Conservation (phyloP, 2,113 vertebrate species). For the Struthidea cinerea region DNA sequence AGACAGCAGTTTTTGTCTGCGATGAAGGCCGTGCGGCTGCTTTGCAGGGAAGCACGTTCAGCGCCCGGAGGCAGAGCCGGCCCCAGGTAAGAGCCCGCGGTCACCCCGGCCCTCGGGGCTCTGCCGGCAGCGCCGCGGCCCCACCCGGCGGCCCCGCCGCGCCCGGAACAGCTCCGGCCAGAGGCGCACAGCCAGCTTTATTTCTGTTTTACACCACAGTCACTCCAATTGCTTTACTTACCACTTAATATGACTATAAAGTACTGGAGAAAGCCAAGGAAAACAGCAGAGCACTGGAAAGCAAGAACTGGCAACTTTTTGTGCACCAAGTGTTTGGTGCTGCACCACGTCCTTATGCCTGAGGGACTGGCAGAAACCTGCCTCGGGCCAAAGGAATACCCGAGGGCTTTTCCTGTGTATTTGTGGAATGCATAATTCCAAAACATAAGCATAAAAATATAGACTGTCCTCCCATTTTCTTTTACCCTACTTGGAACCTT, state of each 20-base stretch:
- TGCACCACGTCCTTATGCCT: not conserved
- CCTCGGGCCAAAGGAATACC: not conserved
- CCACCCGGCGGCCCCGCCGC: not conserved
- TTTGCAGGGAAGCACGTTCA: accelerated
- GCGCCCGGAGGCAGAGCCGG: not conserved
- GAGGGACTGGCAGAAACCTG: not conserved
- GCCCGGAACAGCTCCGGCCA: not conserved
- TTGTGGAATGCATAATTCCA: not conserved
- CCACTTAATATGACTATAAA: too few relatives aligned
- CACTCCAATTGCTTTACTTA: not conserved
- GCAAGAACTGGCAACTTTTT: not conserved
- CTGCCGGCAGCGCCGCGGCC: not conserved
- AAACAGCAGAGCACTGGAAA: not conserved
- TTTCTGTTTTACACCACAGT: not conserved
- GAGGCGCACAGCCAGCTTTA: not conserved
- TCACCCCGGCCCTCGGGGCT: too few relatives aligned
- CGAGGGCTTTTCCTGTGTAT: not conserved
- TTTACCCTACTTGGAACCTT: not conserved
- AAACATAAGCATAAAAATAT: not conserved
- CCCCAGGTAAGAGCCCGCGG: accelerated
- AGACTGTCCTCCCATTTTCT: not conserved
- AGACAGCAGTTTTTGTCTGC: not conserved
- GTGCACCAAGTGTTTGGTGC: not conserved
- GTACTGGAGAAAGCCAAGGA: not conserved
- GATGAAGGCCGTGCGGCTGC: not conserved